A percentile compares a stretch with the other conserved stretches of the same genome.
These are phyloP conservation scores for Lepisosteus osseus DNA, from an alignment of 2,113 vertebrate species.

Conservation along the genomic window DNA sequence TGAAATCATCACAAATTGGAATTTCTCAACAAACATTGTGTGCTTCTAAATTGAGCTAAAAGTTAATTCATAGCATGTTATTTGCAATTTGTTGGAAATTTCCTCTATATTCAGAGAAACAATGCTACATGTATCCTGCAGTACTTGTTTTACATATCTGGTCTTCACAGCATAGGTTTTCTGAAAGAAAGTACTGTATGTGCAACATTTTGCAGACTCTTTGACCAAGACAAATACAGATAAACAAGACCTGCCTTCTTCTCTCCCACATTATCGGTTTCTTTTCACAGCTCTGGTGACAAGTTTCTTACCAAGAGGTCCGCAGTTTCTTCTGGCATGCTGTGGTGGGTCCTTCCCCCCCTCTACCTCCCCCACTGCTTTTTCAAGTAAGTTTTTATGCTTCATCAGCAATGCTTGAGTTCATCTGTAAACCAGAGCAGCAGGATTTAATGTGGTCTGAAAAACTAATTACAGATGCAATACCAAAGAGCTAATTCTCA, in stretches of 20 bases:
- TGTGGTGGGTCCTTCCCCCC: slow-evolving; percentile 84
- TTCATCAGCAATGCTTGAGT: slow-evolving; percentile 89
- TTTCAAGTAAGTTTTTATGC: slow-evolving; percentile 94
- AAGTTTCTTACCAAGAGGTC: slow-evolving; percentile 73
- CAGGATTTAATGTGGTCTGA: slow-evolving; percentile 84
- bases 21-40: too few species aligned
- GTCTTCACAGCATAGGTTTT: too few species aligned
- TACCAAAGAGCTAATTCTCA: slow-evolving; percentile 84
- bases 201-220: too few species aligned
- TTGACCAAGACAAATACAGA: slow-evolving; percentile 21
- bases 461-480: slow-evolving; percentile 91
- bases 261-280: background rate
- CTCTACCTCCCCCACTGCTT: slow-evolving; percentile 76
- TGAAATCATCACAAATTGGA: too few species aligned
- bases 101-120: too few species aligned
- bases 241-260: background rate
- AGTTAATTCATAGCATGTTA: too few species aligned
- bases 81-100: too few species aligned
- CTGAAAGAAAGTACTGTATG: too few species aligned
- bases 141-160: too few species aligned
- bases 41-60: too few species aligned
- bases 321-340: slow-evolving; percentile 74
- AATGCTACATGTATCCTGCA: too few species aligned
- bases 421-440: slow-evolving; percentile 84
- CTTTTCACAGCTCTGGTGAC: slow-evolving; percentile 75